phyloP scores from a whole-genome alignment of 1,140 invertebrate genomes.

The Phenacoccus solenopsis region DNA sequence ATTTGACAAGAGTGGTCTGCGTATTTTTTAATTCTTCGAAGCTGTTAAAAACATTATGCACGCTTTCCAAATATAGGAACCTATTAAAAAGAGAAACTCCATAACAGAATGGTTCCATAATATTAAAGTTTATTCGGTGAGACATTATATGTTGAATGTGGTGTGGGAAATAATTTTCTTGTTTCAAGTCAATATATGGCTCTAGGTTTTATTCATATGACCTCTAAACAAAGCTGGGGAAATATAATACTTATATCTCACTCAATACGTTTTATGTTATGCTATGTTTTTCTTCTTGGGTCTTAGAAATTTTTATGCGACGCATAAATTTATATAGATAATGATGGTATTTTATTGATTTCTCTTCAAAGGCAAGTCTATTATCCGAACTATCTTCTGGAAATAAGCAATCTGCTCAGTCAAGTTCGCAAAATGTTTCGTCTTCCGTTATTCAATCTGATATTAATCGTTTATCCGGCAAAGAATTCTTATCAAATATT shows the following conservation, averaged over 20 bases:
- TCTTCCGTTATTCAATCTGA: slow-evolving; percentile 5
- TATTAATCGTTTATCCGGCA: slow-evolving; percentile 33
- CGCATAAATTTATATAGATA: too few species aligned
- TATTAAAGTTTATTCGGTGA: not conserved
- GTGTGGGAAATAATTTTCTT: not conserved
- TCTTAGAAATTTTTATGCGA: too few species aligned
- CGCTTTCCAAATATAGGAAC: too few species aligned
- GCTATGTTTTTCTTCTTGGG: too few species aligned
- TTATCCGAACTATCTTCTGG: not conserved
- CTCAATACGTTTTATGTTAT: too few species aligned
- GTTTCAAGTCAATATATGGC: too few species aligned
- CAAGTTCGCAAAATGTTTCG: not conserved
- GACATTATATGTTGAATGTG: not conserved
- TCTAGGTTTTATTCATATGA: too few species aligned
- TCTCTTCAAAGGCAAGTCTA: not conserved
- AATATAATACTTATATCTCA: too few species aligned
- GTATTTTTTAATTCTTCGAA: too few species aligned
- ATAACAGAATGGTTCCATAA: not conserved
- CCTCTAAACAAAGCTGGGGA: too few species aligned
- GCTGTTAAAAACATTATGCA: too few species aligned
- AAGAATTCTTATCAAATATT: slow-evolving; percentile 80
- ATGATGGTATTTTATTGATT: not conserved
- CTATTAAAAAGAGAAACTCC: not conserved
- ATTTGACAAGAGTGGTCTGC: not conserved
- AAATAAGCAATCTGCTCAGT: not conserved